These are phyloP conservation scores for Amphipyra berbera DNA, from an alignment of 2,888 invertebrate species.

Conservation along the genomic window DNA sequence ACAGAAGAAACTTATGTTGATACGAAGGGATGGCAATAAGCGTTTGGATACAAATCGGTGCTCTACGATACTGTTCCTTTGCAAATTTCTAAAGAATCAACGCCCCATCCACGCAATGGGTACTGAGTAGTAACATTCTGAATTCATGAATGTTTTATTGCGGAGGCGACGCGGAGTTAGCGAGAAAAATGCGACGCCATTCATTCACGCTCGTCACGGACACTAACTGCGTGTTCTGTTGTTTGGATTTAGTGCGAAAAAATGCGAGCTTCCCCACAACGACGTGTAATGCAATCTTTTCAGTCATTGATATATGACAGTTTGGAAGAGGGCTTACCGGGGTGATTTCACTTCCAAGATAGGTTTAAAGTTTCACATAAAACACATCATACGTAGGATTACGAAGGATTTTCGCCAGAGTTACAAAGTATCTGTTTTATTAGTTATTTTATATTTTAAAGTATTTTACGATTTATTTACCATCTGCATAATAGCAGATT, in stretches of 20 bases:
- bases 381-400: neutral
- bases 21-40: slow-evolving; percentile 58
- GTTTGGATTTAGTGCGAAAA: slow-evolving; percentile 83
- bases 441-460: too few species aligned
- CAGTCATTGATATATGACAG: slow-evolving; percentile 71
- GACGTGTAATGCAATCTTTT: slow-evolving; percentile 74
- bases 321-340: slow-evolving; percentile 40
- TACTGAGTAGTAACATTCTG: slow-evolving; percentile 81
- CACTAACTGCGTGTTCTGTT: slow-evolving; percentile 85
- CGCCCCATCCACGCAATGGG: slow-evolving; percentile 71
- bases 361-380: slow-evolving; percentile 19
- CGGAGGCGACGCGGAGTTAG: slow-evolving; percentile 80
- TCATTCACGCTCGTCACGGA: slow-evolving; percentile 86
- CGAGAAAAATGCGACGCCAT: slow-evolving; percentile 85
- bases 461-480: too few species aligned
- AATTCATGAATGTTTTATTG: slow-evolving; percentile 88
- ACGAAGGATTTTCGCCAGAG: too few species aligned
- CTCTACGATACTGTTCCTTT: slow-evolving; percentile 65
- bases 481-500: too few species aligned
- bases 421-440: too few species aligned
- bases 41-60: slow-evolving; percentile 64
- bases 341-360: slow-evolving; percentile 26
- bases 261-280: slow-evolving; percentile 73
- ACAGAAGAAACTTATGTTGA: slow-evolving; percentile 46
- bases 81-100: slow-evolving; percentile 70